Conservation (phyloP, 2,113 vertebrate species). For the Rissa tridactyla region DNA sequence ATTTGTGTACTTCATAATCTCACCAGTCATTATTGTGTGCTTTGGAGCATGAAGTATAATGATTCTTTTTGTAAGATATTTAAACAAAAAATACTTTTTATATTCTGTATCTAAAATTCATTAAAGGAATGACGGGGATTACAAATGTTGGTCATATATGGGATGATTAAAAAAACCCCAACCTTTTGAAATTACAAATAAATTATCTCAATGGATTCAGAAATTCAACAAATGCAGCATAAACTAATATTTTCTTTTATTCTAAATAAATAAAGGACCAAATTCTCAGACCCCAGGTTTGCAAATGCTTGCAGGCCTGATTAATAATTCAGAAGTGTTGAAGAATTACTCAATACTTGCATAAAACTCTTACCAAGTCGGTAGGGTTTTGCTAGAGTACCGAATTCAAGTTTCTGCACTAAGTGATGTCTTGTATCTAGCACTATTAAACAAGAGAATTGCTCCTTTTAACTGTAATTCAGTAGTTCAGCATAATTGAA, state of each 20-base stretch:
- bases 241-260: neutral
- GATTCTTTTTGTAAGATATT: neutral
- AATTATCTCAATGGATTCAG: neutral
- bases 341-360: neutral
- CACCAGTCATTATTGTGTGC: neutral
- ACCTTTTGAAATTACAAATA: neutral
- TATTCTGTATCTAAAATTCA: neutral
- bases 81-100: neutral
- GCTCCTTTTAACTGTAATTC: neutral
- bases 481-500: neutral
- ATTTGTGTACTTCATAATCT: neutral
- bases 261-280: neutral
- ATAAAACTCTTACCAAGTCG: rapidly evolving
- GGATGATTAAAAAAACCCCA: neutral
- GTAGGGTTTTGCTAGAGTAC: neutral
- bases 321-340: neutral
- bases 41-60: neutral
- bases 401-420: neutral
- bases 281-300: neutral
- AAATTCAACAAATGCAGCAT: neutral
- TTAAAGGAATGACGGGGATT: neutral
- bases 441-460: neutral
- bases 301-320: neutral
- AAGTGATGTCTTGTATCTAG: neutral
- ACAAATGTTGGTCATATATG: neutral